Conservation (phyloP, 1,140 invertebrate genomes). For the Drosophila willistoni region DNA sequence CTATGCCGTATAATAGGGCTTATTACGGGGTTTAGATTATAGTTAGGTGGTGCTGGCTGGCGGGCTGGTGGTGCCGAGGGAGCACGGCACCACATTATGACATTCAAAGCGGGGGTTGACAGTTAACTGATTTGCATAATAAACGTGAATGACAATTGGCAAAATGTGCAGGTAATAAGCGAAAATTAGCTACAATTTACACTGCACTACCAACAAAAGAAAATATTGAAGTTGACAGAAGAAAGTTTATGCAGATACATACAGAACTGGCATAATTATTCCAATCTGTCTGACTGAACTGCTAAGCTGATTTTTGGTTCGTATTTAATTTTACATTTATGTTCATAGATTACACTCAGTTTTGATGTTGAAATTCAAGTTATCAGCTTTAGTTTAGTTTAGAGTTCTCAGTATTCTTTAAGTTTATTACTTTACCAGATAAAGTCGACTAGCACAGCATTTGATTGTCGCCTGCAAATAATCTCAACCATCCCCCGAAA, state of each 20-base stretch:
- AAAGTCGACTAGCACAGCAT: slow-evolving; percentile 1
- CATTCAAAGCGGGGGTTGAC: slow-evolving; percentile 1
- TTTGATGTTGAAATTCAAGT: not conserved
- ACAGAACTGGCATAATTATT: too few relatives aligned
- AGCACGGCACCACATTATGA: slow-evolving; percentile 7
- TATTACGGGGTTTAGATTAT: slow-evolving; percentile 38
- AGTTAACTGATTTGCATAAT: slow-evolving; percentile 54
- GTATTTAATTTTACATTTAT: too few relatives aligned
- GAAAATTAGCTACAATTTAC: slow-evolving; percentile 12
- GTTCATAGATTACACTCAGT: too few relatives aligned
- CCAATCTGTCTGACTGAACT: too few relatives aligned
- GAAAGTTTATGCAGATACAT: not conserved
- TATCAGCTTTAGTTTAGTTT: not conserved
- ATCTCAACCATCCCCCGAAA: not conserved
- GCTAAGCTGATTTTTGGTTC: too few relatives aligned
- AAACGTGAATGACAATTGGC: slow-evolving; percentile 53
- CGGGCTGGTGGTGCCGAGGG: not conserved
- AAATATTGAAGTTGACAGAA: not conserved
- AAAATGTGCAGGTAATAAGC: slow-evolving; percentile 30
- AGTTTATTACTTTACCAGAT: too few relatives aligned
- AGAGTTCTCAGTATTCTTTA: not conserved
- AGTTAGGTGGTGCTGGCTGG: slow-evolving; percentile 18
- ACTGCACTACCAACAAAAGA: too few relatives aligned
- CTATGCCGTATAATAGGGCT: slow-evolving; percentile 63
- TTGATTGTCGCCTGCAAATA: slow-evolving; percentile 2